Base-by-base conservation (phyloP, 1,140 invertebrate species). In the Lepidurus couesii region DNA sequence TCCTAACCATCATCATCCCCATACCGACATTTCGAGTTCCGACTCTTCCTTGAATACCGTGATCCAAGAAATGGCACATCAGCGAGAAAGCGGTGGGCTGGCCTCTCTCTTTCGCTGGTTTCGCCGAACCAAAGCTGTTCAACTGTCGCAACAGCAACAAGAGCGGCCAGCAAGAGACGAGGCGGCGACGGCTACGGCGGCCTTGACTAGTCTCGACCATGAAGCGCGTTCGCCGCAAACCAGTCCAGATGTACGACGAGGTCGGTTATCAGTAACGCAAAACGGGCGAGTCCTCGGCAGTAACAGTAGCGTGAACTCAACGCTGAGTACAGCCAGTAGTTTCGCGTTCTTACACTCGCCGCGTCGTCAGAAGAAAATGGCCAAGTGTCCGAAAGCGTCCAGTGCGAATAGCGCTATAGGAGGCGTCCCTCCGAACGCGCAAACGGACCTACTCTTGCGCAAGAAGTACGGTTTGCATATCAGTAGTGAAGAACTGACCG, bases 241-340 rank as follows among this genome's bases (percentile, higher is more conserved):
- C 53, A 65, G 53, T 65, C 53, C 53, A 7, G 53, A 65, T 65
- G 8, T 65, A 21, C 53, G 53, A 34, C 2, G 34, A 4, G 34
- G 34, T 34, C 2, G 34, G 34, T 34, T 34, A 34, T 34, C 34
- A 0, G 53, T n/a, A 65, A 65, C 53, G 53, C 53, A 21, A 65
- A 65, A 65, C 9, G 53, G 53, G 53, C 53, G 53, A n/a, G 16
- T 65, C 16, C 21, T 65, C 6, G 53, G 53, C 53, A 75, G 77
- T 42, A 78, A 13, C 42, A 88, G 87, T 34, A 90, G 89, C 82
- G 84, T 89, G 74, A 86, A 87, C 81, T 89, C 88, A 3, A 83
- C 87, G 26, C 87, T 89, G 81, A 92, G 91, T 81, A 91, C 90
- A 21, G 88, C 90, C 21, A 89, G 87, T 8, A 92, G 91, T 81